A percentile compares a stretch with the other conserved stretches of the same genome.
These are phyloP conservation scores for Xenopus laevis DNA, from an alignment of 2,113 vertebrate species.

Conservation along the genomic window DNA sequence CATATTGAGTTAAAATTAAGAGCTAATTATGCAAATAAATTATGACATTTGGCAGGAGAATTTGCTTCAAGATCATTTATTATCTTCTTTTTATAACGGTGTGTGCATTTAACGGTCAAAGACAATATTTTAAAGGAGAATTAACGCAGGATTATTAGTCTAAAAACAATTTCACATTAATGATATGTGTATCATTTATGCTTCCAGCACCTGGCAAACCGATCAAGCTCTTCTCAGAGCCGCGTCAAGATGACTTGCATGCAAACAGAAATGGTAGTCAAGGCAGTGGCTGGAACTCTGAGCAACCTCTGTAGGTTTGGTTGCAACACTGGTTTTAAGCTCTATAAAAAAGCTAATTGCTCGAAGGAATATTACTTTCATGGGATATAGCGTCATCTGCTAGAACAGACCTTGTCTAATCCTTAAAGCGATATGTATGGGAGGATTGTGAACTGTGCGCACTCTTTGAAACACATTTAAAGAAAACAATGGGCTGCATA, in stretches of 20 bases:
- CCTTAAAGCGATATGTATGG: neutral
- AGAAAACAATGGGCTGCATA: no score
- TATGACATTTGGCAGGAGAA: slow-evolving; percentile 95
- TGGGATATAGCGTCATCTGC: slow-evolving; percentile 1
- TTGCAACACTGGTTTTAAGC: neutral
- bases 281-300: neutral
- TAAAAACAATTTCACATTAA: slow-evolving; percentile 82
- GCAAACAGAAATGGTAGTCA: slow-evolving; percentile 45
- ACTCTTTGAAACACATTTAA: no score
- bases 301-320: neutral
- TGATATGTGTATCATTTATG: slow-evolving; percentile 74
- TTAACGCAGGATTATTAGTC: slow-evolving; percentile 82
- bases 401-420: neutral
- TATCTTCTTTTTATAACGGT: slow-evolving; percentile 85
- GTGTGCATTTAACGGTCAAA: slow-evolving; percentile 81
- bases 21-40: slow-evolving; percentile 99
- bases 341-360: slow-evolving; percentile 3
- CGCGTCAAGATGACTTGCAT: slow-evolving; percentile 58
- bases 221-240: slow-evolving; percentile 64
- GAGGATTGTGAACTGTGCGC: no score
- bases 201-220: slow-evolving; percentile 73
- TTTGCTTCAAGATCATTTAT: slow-evolving; percentile 96
- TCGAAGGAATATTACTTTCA: neutral
- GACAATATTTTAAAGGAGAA: slow-evolving; percentile 86
- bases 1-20: slow-evolving; percentile 95